Evolutionary conservation across 2,888 invertebrate genomes (phyloP).

Genomic region (Arenicola marina): DNA sequence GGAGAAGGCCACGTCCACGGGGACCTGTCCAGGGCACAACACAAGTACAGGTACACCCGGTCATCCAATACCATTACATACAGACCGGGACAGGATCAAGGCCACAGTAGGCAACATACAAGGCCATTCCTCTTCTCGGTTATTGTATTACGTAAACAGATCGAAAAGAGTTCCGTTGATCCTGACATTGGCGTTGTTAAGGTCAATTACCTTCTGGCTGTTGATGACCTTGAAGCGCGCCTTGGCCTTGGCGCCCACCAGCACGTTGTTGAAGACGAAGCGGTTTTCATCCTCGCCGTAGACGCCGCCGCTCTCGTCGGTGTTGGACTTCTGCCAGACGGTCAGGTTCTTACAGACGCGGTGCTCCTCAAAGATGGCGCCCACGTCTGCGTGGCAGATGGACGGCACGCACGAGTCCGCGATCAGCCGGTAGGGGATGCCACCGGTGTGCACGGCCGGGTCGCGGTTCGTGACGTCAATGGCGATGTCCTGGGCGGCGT

Average conservation of each 20-base stretch:
- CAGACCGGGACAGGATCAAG: too few species aligned
- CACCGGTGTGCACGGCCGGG: slow-evolving; percentile 49
- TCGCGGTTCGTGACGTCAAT: slow-evolving; percentile 60
- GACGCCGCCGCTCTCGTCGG: slow-evolving; percentile 56
- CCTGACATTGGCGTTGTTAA: too few species aligned
- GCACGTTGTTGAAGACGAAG: slow-evolving; percentile 61
- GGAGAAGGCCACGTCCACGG: slow-evolving; percentile 57
- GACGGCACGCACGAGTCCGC: slow-evolving; percentile 59
- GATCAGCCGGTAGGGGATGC: slow-evolving; percentile 57
- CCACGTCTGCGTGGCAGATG: slow-evolving; percentile 55
- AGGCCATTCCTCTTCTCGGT: too few species aligned
- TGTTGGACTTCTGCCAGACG: slow-evolving; percentile 51
- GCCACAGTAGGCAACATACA: too few species aligned
- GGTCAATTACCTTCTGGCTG: slow-evolving; percentile 50
- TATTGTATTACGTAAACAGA: too few species aligned
- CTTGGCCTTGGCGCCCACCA: slow-evolving; percentile 57
- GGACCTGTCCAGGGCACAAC: slow-evolving; percentile 45
- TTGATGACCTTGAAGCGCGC: slow-evolving; percentile 61
- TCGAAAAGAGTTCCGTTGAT: too few species aligned
- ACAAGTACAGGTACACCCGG: too few species aligned
- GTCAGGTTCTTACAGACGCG: slow-evolving; percentile 57
- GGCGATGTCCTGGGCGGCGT: slow-evolving; percentile 55
- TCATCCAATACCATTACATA: too few species aligned
- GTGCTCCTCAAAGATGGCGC: slow-evolving; percentile 62
- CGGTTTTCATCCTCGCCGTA: slow-evolving; percentile 60